These are phyloP conservation scores for Dysidea cf. avara DNA, from an alignment of 37 sponge, comb jelly and placozoan species.

Conservation along the genomic window DNA sequence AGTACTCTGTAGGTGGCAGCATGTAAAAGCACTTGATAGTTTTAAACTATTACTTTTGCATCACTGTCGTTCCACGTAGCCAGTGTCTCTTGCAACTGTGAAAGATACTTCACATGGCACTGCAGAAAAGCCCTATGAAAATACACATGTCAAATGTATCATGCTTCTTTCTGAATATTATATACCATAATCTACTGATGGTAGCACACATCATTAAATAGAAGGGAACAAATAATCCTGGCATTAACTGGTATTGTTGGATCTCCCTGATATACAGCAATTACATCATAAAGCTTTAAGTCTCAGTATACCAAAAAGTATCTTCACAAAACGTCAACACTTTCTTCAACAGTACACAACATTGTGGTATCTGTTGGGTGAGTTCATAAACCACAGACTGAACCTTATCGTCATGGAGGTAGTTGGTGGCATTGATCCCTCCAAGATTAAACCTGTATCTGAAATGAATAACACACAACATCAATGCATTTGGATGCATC, in stretches of 20 bases:
- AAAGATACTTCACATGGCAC: constrained; percentile 7
- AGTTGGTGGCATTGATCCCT: no score
- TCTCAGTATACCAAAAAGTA: constrained; percentile 25
- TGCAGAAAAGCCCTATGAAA: constrained; percentile 15
- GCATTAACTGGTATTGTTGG: constrained; percentile 29
- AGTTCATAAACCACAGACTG: neutral
- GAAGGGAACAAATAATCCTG: constrained; percentile 45
- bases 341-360: constrained; percentile 1
- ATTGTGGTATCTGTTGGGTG: constrained; percentile 1
- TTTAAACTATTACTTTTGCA: no score
- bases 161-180: no score
- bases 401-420: neutral
- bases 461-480: no score
- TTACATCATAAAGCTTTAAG: neutral
- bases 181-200: constrained; percentile 64
- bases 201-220: constrained; percentile 44
- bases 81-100: neutral
- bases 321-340: constrained; percentile 31
- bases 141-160: neutral
- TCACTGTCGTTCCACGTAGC: no score
- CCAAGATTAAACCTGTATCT: no score
- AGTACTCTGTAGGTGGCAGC: no score
- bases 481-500: no score
- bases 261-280: neutral
- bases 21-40: no score